Evolutionary conservation across 2,888 invertebrate genomes (phyloP).

Genomic region (Phengaris arion): DNA sequence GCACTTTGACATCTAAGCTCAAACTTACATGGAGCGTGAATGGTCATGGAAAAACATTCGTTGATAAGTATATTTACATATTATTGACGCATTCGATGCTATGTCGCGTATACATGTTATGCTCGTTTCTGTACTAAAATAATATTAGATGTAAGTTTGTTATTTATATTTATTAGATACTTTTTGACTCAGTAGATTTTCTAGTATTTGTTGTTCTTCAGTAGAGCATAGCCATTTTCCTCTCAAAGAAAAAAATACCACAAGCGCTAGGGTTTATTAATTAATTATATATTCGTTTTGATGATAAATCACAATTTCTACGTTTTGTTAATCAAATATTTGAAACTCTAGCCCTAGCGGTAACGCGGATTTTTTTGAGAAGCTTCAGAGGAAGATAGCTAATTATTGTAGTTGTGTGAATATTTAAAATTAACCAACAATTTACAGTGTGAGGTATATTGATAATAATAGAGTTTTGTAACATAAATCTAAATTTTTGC

Average conservation of each 20-base stretch:
- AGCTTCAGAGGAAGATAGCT: no score
- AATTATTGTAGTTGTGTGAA: no score
- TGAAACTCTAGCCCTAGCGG: no score
- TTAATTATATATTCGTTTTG: no score
- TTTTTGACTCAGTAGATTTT: slow-evolving; percentile 15
- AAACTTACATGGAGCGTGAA: no score
- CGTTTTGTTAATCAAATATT: no score
- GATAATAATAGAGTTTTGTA: neutral
- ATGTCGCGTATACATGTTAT: neutral
- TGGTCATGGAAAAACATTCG: neutral
- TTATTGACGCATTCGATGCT: neutral
- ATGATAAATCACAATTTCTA: no score
- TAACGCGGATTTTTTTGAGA: no score
- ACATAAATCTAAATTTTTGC: slow-evolving; percentile 16
- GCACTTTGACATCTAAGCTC: no score
- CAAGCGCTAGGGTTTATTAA: no score
- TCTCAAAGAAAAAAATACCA: no score
- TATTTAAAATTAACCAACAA: no score
- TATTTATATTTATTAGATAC: slow-evolving; percentile 10
- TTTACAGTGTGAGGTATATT: neutral
- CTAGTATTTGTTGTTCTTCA: neutral
- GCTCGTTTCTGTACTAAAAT: neutral
- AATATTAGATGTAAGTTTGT: neutral
- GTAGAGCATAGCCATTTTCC: neutral
- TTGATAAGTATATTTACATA: neutral